phyloP scores from a whole-genome alignment of 2,113 vertebrate genomes.

The Mus pahari region DNA sequence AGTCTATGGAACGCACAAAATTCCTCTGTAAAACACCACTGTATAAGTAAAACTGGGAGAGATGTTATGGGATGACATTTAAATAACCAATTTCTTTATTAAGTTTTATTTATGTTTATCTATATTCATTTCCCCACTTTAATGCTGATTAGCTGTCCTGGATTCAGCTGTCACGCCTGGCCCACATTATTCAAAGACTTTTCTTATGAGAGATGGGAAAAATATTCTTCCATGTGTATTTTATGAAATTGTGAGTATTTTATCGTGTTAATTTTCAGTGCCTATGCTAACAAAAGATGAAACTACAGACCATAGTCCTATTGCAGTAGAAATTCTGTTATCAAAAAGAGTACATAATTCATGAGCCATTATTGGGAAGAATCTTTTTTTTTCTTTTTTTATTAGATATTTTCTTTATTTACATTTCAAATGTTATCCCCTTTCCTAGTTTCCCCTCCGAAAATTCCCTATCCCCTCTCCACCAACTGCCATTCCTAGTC shows the following conservation, averaged over 20 bases:
- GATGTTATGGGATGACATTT: conserved; percentile 34
- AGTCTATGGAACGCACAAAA: background rate
- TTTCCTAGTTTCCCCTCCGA: too few relatives aligned
- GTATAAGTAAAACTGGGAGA: conserved; percentile 35
- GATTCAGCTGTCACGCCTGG: conserved; percentile 96
- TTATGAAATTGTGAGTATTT: conserved; percentile 95
- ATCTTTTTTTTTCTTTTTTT: too few relatives aligned
- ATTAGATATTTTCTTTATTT: too few relatives aligned
- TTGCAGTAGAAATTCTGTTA: conserved; percentile 58
- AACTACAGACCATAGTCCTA: conserved; percentile 12
- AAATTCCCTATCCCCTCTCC: too few relatives aligned
- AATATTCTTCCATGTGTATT: conserved; percentile 92
- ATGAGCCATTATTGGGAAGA: background rate
- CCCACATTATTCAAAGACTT: conserved; percentile 91
- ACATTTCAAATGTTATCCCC: too few relatives aligned
- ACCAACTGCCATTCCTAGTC: too few relatives aligned
- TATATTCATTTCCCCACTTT: conserved; percentile 43
- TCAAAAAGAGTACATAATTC: conserved; percentile 29
- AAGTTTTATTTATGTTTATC: conserved; percentile 53
- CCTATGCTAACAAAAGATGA: conserved; percentile 3
- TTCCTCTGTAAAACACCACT: conserved; percentile 26
- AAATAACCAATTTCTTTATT: conserved; percentile 29
- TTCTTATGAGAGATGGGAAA: conserved; percentile 94
- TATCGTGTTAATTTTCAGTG: conserved; percentile 27
- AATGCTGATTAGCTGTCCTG: conserved; percentile 88